Base-by-base conservation (phyloP, 2,113 vertebrate species). In the Cyanoliseus patagonus region DNA sequence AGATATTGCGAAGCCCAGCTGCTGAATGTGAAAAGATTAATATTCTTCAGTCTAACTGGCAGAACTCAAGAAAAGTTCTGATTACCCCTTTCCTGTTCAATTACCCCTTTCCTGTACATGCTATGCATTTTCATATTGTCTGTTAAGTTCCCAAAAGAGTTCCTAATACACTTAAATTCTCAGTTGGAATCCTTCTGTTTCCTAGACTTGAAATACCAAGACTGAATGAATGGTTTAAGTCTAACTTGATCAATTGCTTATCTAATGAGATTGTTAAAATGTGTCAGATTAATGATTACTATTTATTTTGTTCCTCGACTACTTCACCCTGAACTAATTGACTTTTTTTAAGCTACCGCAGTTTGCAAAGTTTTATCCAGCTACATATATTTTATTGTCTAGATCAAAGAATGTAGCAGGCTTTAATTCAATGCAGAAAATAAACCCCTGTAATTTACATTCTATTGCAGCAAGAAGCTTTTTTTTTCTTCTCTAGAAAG, bases 1-100 rank as follows among this genome's bases (percentile, higher is more conserved):
- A 95, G 90, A 89, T 95, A 97, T 33, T 97, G 88, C 62, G 51
- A 93, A 97, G 87, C 74, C 74, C 97, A 99, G 98, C 97, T 98
- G 98, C 97, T 98, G 90, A 96, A 97, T 75, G 72, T 77, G 88
- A 95, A 79, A 97, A 97, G 93, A 97, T 96, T 94, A 97, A 89
- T 94, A 96, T 92, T 98, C 94, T 96, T 97, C 86, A 97, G 84
- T 69, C 62, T 96, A 97, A 97, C 39, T 27, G 72, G 41, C 61
- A 97, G 90, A 96, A 94, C 31, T 70, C 73, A 89, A 39, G 80
- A 91, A 97, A 96, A 57, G 55, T n/a, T 57, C 19, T 57, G 31
- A 57, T 57, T 57, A 96, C 73, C 68, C 41, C 44, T 86, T 97
- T 96, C 78, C 73, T 93, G 15, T 55, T 33, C 53, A 57, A 57